Conservation (phyloP, 2,888 invertebrate genomes). For the Pyrgus malvae region DNA sequence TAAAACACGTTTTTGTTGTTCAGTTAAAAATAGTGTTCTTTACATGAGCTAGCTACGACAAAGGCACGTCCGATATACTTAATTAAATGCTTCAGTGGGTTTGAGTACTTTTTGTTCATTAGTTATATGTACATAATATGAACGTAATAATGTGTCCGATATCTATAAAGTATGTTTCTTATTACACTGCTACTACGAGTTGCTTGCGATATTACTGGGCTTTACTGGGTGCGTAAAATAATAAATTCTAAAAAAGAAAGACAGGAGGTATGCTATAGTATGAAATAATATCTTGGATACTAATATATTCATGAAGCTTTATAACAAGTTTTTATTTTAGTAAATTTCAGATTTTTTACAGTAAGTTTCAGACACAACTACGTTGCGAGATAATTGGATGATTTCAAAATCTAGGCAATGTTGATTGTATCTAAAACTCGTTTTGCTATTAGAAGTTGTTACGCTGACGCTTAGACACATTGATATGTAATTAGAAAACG, state of each 20-base stretch:
- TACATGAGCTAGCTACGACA: not conserved
- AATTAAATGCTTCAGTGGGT: constrained; percentile 3
- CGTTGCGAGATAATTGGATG: not conserved
- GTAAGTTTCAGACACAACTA: not conserved
- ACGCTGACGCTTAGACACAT: not conserved
- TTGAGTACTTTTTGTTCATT: not conserved
- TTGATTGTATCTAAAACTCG: not conserved
- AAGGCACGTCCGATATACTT: not conserved
- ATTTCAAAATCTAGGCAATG: not conserved
- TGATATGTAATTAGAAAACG: constrained; percentile 2
- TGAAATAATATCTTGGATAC: too few relatives aligned
- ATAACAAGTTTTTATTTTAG: not conserved
- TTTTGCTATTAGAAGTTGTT: not conserved
- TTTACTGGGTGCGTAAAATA: too few relatives aligned
- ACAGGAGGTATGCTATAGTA: too few relatives aligned
- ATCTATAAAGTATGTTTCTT: not conserved
- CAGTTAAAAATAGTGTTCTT: not conserved
- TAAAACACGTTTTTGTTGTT: not conserved
- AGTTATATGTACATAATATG: not conserved
- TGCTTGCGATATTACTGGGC: too few relatives aligned
- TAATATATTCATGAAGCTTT: too few relatives aligned
- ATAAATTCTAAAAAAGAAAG: too few relatives aligned
- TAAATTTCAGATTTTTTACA: not conserved
- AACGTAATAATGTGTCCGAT: not conserved
- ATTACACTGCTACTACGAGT: not conserved